Base-by-base conservation (phyloP, 2,888 invertebrate species). In the Odontothrips loti region DNA sequence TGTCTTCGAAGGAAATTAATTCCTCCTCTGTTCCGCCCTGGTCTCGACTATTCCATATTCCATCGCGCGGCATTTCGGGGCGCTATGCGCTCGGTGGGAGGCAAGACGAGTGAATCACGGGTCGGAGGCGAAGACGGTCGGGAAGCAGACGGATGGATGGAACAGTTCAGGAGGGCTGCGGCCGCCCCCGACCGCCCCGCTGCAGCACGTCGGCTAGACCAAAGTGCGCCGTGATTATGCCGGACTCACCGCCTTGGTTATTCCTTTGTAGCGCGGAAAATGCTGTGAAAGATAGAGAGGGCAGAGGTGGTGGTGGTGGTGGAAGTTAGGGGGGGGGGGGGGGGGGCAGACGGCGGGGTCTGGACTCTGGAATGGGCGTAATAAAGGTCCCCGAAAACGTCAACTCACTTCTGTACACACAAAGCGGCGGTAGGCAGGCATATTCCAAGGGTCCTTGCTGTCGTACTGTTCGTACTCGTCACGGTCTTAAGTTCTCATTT, bases 1-100 rank as follows among this genome's bases (percentile, higher is more conserved):
- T 75, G 68, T 75, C 68, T 75, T 75, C 23, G 68, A 43, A 75
- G 68, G 68, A 75, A 75, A 75, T 75, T 75, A 75, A 75, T 75
- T 75, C 68, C 68, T 75, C 68, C 68, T 75, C 68, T 75, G 68
- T 75, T 75, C 68, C 68, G 27, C 68, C 6, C 34, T 43, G 3
- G 34, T n/a, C n/a, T n/a, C n/a, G 34, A 43, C 34, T 27, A 75
- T 75, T 75, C 68, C 68, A 75, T 75, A 75, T 75, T 75, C 68
- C 68, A 75, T 75, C 68, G 23, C 68, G 68, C n/a, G n/a, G 68
- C 23, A 68, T 68, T 23, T n/a, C 68, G 68, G 23, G 23, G 68
- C n/a, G 68, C 3, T 20, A n/a, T n/a, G n/a, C n/a, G n/a, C n/a
- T n/a, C n/a, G n/a, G n/a, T n/a, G n/a, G n/a, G n/a, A n/a, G 27